Evolutionary conservation across 2,888 invertebrate species (phyloP).

Genomic region (Drosophila maculinotata): DNA sequence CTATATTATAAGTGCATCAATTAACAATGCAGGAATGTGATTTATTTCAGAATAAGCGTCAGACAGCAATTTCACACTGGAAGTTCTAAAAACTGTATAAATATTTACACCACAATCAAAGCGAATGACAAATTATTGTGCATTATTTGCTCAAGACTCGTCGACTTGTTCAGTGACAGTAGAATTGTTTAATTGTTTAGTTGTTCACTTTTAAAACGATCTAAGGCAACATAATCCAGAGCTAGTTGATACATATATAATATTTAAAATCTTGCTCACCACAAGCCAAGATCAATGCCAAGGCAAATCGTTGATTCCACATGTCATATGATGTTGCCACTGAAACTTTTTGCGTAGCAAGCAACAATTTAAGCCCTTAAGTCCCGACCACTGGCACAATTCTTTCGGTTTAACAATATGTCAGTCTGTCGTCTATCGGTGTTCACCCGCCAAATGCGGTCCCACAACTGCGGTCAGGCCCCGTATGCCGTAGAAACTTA

Average conservation of each 20-base stretch:
- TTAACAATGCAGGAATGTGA: neutral
- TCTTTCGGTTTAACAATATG: slow-evolving; percentile 9
- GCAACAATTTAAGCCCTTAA: slow-evolving; percentile 21
- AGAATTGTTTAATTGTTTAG: slow-evolving; percentile 3
- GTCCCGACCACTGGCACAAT: slow-evolving; percentile 7
- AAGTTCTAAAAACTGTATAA: slow-evolving; percentile 5
- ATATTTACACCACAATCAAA: slow-evolving; percentile 3
- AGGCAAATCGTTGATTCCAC: slow-evolving; percentile 19
- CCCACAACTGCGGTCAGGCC: slow-evolving; percentile 71
- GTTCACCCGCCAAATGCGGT: slow-evolving; percentile 73
- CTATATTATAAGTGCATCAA: neutral
- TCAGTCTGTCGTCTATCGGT: slow-evolving; percentile 31
- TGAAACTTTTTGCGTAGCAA: neutral
- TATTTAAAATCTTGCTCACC: slow-evolving; percentile 35
- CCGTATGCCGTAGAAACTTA: slow-evolving; percentile 51
- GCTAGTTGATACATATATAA: neutral
- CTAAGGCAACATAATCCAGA: slow-evolving; percentile 14
- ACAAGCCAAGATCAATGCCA: slow-evolving; percentile 24
- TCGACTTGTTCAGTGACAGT: neutral
- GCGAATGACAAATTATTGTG: neutral
- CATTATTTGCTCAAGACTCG: neutral
- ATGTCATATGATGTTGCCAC: slow-evolving; percentile 12
- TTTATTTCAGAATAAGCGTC: neutral
- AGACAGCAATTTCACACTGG: neutral
- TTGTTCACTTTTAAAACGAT: slow-evolving; percentile 7